A percentile compares a stretch with the other conserved stretches of the same genome.
Conservation (phyloP, 2,113 vertebrate species). For the Oenanthe oenanthe region DNA sequence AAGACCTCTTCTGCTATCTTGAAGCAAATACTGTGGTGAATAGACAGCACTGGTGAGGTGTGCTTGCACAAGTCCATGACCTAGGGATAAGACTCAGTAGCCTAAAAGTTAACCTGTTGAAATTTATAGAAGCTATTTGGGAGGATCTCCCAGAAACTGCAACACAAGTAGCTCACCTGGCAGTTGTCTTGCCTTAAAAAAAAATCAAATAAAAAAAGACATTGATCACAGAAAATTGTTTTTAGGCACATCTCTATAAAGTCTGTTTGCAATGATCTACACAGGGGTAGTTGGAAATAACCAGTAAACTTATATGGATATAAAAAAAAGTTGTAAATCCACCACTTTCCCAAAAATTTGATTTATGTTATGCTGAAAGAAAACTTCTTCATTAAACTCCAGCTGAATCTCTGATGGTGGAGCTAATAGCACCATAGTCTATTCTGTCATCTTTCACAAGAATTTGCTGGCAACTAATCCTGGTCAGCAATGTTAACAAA, state of each 20-base stretch:
- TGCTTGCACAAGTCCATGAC: neutral
- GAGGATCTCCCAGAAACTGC: neutral
- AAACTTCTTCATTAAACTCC: neutral
- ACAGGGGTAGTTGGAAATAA: neutral
- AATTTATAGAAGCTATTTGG: neutral
- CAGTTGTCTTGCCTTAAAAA: neutral
- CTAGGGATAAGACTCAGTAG: neutral
- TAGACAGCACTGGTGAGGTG: neutral
- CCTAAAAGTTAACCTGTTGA: neutral
- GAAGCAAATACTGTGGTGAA: neutral
- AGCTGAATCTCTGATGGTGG: neutral
- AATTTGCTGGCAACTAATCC: neutral
- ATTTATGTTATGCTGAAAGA: neutral
- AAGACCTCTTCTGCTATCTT: neutral
- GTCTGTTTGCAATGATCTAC: neutral
- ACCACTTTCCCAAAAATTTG: neutral
- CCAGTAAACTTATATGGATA: neutral
- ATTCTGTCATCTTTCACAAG: neutral
- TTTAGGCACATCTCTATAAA: neutral
- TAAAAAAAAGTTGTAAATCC: neutral
- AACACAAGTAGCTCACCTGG: neutral
- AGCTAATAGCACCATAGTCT: neutral
- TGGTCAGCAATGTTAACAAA: constrained; percentile 9
- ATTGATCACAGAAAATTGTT: neutral
- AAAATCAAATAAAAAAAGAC: too few relatives aligned